phyloP scores from a whole-genome alignment of 2,113 vertebrate genomes.

The Acanthochromis polyacanthus region DNA sequence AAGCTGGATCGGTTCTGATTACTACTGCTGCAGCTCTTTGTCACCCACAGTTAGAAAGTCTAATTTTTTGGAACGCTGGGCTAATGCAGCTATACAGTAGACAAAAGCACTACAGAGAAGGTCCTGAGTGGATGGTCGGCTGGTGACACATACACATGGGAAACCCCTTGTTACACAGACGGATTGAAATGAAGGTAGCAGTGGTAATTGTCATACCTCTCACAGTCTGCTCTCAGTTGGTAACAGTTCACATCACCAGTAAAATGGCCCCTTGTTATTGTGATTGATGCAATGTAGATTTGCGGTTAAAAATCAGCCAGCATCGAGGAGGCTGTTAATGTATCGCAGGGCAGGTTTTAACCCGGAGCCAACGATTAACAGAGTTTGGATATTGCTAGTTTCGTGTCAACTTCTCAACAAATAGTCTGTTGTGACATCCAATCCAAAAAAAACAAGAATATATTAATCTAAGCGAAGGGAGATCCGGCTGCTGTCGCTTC shows the following conservation, averaged over 20 bases:
- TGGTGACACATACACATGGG: conserved; percentile 54
- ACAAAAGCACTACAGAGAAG: conserved; percentile 54
- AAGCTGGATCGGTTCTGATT: not conserved
- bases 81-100: conserved; percentile 41
- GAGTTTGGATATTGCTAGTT: not conserved
- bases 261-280: conserved; percentile 38
- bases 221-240: conserved; percentile 17
- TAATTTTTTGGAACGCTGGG: conserved; percentile 24
- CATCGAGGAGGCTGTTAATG: not conserved
- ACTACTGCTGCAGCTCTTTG: conserved; percentile 16
- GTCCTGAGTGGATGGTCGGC: conserved; percentile 68
- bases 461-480: too few species aligned
- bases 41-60: conserved; percentile 8
- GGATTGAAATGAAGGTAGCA: conserved; percentile 20
- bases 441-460: not conserved
- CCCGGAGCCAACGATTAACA: not conserved
- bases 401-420: not conserved
- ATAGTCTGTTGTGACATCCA: too few species aligned
- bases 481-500: too few species aligned
- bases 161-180: conserved; percentile 41
- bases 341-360: not conserved
- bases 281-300: conserved; percentile 19
- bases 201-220: not conserved
- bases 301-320: not conserved
- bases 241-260: conserved; percentile 22